Evolutionary conservation across 2,888 invertebrate species (phyloP).

Genomic region (Tachina grossa): DNA sequence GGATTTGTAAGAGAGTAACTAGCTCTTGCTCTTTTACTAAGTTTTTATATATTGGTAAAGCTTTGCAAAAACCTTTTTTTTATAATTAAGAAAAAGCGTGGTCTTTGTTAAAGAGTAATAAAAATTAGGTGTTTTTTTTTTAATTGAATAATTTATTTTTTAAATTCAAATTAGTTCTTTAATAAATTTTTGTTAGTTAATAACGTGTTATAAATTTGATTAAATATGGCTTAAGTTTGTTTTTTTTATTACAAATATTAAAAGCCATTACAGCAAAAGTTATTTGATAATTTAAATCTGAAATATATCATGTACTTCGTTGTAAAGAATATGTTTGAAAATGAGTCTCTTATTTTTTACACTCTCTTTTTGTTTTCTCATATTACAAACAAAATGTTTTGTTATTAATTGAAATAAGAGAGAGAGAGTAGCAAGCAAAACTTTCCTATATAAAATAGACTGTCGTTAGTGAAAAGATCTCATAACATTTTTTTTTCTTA

Average conservation of each 20-base stretch:
- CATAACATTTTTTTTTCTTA: no score
- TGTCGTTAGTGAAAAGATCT: no score
- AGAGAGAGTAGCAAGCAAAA: no score
- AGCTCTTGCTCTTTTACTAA: neutral
- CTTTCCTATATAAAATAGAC: no score
- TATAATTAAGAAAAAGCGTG: conserved; percentile 9
- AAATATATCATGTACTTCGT: conserved; percentile 26
- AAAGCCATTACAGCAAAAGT: conserved; percentile 3
- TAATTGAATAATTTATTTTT: neutral
- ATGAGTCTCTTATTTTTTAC: no score
- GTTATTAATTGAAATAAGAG: no score
- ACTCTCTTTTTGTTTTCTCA: no score
- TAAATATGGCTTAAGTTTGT: conserved; percentile 29
- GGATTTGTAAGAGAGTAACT: conserved; percentile 49
- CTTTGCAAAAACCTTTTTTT: conserved; percentile 19
- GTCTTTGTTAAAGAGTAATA: no score
- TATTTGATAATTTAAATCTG: conserved; percentile 8
- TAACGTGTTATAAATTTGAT: conserved; percentile 14
- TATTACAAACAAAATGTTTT: no score
- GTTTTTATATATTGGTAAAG: conserved; percentile 24
- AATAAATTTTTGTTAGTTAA: conserved; percentile 21
- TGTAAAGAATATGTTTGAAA: neutral
- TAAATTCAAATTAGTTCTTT: neutral
- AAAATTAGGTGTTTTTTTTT: neutral
- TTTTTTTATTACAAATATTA: neutral